A percentile compares a stretch with the other conserved stretches of the same genome.
These are phyloP conservation scores for Synergus laeviventris DNA, from an alignment of 2,888 invertebrate species.

Conservation along the genomic window DNA sequence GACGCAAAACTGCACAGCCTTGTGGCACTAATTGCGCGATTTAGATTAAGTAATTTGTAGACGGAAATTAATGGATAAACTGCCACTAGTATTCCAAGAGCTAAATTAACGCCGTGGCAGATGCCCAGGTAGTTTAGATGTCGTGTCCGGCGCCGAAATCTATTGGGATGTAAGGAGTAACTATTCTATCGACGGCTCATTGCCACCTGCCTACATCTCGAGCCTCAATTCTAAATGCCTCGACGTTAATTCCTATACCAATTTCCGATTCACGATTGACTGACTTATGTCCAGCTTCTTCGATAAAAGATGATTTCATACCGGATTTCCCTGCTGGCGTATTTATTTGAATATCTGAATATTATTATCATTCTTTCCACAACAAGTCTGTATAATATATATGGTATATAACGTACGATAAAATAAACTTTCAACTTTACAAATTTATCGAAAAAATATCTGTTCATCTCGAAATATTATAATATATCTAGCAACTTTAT, in stretches of 20 bases:
- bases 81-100: conserved; percentile 54
- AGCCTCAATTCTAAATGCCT: conserved; percentile 44
- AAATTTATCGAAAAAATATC: too few relatives aligned
- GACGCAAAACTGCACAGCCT: conserved; percentile 39
- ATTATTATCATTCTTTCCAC: neutral
- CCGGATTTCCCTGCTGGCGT: neutral
- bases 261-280: conserved; percentile 60
- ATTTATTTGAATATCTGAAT: neutral
- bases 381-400: neutral
- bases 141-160: conserved; percentile 56
- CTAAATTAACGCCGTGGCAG: conserved; percentile 66
- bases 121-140: conserved; percentile 58
- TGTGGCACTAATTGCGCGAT: conserved; percentile 63
- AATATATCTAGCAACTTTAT: too few relatives aligned
- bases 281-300: conserved; percentile 26
- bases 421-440: too few relatives aligned
- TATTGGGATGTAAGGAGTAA: conserved; percentile 55
- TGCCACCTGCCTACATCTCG: conserved; percentile 47
- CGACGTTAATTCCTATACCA: conserved; percentile 49
- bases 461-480: too few relatives aligned
- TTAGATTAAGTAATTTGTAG: conserved; percentile 73
- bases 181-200: conserved; percentile 44
- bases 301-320: conserved; percentile 7
- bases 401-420: neutral
- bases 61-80: conserved; percentile 72